Evolutionary conservation across 2,888 invertebrate species (phyloP), one percentile per base, ranked within the genome.

Genomic region (Himalopsyche kuldschensis): DNA sequence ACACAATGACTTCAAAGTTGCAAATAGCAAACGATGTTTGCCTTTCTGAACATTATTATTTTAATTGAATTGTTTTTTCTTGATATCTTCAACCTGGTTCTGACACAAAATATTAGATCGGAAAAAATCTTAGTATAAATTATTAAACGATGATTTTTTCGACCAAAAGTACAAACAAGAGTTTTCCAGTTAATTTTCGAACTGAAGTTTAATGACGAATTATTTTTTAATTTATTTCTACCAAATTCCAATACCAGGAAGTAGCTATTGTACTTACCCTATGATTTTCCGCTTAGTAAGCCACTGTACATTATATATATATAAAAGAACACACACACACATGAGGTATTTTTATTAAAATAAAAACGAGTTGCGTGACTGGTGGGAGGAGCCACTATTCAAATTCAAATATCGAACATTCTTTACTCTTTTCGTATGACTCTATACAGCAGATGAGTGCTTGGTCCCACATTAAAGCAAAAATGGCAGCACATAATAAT

Each of bases 391-490:
- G 90, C 88, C 86, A 89, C 89, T 89, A 90, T 91, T 89, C 90
- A 90, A 91, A 90, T 90, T 91, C 91, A 90, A 91, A 91, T 90
- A 90, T 90, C 89, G 90, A 89, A 86, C 81, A 85, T 88, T 85
- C 83, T 82, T 82, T 84, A 80, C 82, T 84, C 80, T 78, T 75
- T 80, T 46, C 77, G 32, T 31, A 46, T 30, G 4, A 32, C 15
- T 2, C 10, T n/a, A 31, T 17, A 27, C 10, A 17, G 35, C 5
- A 32, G 15, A 27, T 27, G 69, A 69, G 69, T 27, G 69, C 69
- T 11, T 55, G 6, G n/a, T 20, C 20, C n/a, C 5, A 20, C 1
- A 1, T 4, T 17, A 48, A 48, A 17, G 17, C 17, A 20, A 4
- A 17, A 48, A 48, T 35, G 1, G 3, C 35, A 35, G 10, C 1